A percentile compares a stretch with the other conserved stretches of the same genome.
phyloP scores from a whole-genome alignment of 2,888 invertebrate species.

The Temnothorax ravouxi region DNA sequence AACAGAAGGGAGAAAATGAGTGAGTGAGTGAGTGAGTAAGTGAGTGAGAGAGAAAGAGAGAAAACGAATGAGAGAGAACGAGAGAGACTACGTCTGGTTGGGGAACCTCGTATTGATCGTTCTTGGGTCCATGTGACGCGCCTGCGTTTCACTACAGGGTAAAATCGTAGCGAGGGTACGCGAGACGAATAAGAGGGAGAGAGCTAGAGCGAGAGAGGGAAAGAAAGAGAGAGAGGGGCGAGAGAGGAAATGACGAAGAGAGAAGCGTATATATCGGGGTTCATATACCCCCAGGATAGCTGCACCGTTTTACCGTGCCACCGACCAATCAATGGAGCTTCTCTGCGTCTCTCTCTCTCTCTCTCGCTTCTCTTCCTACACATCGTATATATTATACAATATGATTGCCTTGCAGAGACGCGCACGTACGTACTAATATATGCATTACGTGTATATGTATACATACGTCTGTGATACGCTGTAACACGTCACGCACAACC shows the following conservation, averaged over 20 bases:
- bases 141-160: constrained; percentile 81
- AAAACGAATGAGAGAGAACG: constrained; percentile 25
- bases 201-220: constrained; percentile 63
- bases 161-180: constrained; percentile 75
- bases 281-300: constrained; percentile 83
- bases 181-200: constrained; percentile 46
- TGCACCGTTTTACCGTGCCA: constrained; percentile 81
- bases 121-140: constrained; percentile 85
- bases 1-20: constrained; percentile 35
- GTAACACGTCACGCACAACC: constrained; percentile 21
- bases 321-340: constrained; percentile 85
- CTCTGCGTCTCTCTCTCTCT: constrained; percentile 69
- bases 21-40: constrained; percentile 7
- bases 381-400: constrained; percentile 59
- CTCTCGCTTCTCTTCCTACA: constrained; percentile 54
- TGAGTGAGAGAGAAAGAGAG: constrained; percentile 32
- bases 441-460: constrained; percentile 2
- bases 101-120: constrained; percentile 84
- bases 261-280: constrained; percentile 79
- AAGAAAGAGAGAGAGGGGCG: constrained; percentile 63
- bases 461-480: constrained; percentile 11
- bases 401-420: constrained; percentile 60
- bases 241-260: constrained; percentile 64
- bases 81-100: constrained; percentile 69
- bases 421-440: constrained; percentile 32